Percentiles rank a stretch among this genome's conserved stretches.
Evolutionary conservation across 1,140 invertebrate genomes (phyloP).

Genomic region (Drosophila nebulosa): DNA sequence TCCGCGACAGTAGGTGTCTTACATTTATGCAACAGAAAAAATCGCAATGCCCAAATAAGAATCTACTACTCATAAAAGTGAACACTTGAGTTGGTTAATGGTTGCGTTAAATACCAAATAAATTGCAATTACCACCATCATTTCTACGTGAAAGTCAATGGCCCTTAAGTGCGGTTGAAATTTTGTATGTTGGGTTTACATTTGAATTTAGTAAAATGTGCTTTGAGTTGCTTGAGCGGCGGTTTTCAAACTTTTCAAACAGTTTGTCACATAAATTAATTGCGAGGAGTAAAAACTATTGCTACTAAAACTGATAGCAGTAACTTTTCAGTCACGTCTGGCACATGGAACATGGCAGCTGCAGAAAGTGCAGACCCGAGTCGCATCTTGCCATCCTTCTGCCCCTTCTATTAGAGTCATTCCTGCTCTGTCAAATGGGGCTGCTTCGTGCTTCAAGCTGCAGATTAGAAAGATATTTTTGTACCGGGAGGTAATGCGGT

Average conservation of each 20-base stretch:
- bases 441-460: background rate
- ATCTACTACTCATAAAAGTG: too few species aligned
- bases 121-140: background rate
- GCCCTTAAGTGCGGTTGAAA: background rate
- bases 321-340: constrained; percentile 63
- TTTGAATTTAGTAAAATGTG: constrained; percentile 11
- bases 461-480: background rate
- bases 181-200: background rate
- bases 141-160: background rate
- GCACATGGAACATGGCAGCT: constrained; percentile 30
- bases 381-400: background rate
- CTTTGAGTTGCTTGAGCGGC: constrained; percentile 32
- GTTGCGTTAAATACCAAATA: background rate
- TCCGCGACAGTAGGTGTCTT: too few species aligned
- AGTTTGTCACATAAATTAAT: constrained; percentile 59
- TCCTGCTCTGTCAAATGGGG: background rate
- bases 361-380: constrained; percentile 1
- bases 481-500: background rate
- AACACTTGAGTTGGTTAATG: background rate
- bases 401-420: background rate
- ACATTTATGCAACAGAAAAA: too few species aligned
- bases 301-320: constrained; percentile 44
- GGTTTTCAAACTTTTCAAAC: constrained; percentile 49
- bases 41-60: too few species aligned
- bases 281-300: constrained; percentile 35